Evolutionary conservation across 2,797 vertebrate species (phyloP).

Genomic region (Gadopsis marmoratus): DNA sequence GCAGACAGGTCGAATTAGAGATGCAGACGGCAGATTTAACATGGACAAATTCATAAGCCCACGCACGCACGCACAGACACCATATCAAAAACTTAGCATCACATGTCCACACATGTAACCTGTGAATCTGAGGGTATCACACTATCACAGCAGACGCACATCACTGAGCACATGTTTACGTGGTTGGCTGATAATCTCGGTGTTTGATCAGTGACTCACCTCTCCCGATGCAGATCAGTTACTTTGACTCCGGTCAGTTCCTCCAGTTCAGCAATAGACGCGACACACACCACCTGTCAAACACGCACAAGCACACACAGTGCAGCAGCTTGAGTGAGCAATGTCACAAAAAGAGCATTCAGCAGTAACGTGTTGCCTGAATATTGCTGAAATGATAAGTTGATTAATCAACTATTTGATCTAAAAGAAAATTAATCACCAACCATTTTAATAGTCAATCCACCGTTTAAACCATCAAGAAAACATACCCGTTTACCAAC

Average conservation of each 20-base stretch:
- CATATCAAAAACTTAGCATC: not conserved
- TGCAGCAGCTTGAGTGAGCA: not conserved
- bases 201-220: constrained; percentile 82
- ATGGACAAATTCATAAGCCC: not conserved
- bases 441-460: not conserved
- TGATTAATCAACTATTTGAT: not conserved
- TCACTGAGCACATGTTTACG: not conserved
- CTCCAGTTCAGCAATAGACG: constrained; percentile 92
- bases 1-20: constrained; percentile 28
- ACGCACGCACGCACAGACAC: constrained; percentile 4
- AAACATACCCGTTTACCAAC: not conserved
- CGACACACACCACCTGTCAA: constrained; percentile 93
- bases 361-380: not conserved
- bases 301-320: constrained; percentile 6
- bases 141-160: constrained; percentile 12
- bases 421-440: too few relatives aligned
- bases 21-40: constrained; percentile 23
- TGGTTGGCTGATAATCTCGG: constrained; percentile 15
- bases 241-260: constrained; percentile 90
- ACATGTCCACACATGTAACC: not conserved
- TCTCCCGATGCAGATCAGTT: constrained; percentile 96
- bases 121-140: constrained; percentile 9
- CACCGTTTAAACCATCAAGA: not conserved
- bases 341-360: not conserved
- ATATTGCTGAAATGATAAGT: not conserved